Conservation (phyloP, 2,888 invertebrate genomes). For the Lingula anatina region DNA sequence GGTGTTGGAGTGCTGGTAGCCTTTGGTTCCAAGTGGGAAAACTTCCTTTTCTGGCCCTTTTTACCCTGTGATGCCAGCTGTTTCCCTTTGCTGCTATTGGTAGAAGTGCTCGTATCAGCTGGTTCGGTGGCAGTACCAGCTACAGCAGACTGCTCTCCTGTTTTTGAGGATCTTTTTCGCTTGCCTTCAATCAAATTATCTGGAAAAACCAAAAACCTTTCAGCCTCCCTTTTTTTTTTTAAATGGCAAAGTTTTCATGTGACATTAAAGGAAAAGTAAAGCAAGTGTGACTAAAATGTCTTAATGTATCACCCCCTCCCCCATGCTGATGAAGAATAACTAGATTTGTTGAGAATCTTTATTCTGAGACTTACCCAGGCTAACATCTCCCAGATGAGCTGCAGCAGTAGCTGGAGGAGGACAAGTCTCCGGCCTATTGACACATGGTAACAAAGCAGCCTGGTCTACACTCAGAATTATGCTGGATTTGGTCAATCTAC, state of each 20-base stretch:
- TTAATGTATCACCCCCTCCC: too few relatives aligned
- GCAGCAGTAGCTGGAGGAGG: slow-evolving; percentile 3
- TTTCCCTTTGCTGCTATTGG: neutral
- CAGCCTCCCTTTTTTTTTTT: too few relatives aligned
- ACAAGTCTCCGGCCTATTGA: slow-evolving; percentile 12
- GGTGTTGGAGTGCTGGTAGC: slow-evolving; percentile 36
- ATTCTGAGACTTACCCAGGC: slow-evolving; percentile 17
- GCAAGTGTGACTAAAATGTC: neutral
- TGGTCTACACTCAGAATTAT: slow-evolving; percentile 34
- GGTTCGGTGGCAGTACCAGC: slow-evolving; percentile 3
- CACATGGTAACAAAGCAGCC: slow-evolving; percentile 25
- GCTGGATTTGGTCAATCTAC: slow-evolving; percentile 24
- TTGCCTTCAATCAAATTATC: slow-evolving; percentile 27
- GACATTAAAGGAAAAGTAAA: too few relatives aligned
- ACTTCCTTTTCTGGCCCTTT: slow-evolving; percentile 20
- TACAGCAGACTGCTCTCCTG: neutral
- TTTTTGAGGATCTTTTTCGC: slow-evolving; percentile 7
- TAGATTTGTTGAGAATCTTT: too few relatives aligned
- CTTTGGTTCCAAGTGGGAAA: slow-evolving; percentile 18
- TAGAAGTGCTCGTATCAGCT: slow-evolving; percentile 5
- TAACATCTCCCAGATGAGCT: slow-evolving; percentile 20
- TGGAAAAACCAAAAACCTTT: slow-evolving; percentile 3
- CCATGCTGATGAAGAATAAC: too few relatives aligned
- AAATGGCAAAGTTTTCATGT: too few relatives aligned
- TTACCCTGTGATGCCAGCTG: slow-evolving; percentile 1